Base-by-base conservation (phyloP, 1,140 invertebrate genomes). In the Pantala flavescens region DNA sequence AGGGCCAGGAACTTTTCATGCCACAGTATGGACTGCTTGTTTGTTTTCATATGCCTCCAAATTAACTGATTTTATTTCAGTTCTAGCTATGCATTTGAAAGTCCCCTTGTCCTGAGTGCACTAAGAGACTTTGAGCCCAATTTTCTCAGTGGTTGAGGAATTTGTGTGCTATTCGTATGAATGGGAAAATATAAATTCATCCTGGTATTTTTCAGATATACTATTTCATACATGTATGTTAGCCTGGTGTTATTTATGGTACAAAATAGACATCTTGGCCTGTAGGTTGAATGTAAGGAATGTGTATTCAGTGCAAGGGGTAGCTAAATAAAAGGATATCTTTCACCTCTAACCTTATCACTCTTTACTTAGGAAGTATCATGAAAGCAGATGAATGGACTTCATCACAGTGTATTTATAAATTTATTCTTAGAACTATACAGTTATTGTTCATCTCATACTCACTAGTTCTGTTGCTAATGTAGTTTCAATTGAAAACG, bases 241-340 rank as follows among this genome's bases (percentile, higher is more conserved):
- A 74, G 73, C 43, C 63, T 76, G 70, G 71, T 76, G 43, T 63
- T n/a, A 74, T 71, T 74, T 74, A 74, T 42, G 70, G 73, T 74
- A 71, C 70, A 43, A 75, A 23, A 42, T 75, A 42, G 28, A 71
- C 49, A 43, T 75, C 71, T 23, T 49, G 28, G 23, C 43, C 28
- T 43, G 42, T 75, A 43, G 24, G 42, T n/a, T 73, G 43, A 55
- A 24, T 76, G 75, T 76, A 76, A 70, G 73, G 70, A 74, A n/a
- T 71, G 75, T 73, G 75, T 76, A 74, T 76, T 76, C 75, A 76
- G 75, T 70, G 72, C 75, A 76, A 76, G 75, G 75, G 75, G 75
- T 76, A 76, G 75, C 75, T 70, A 76, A 76, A 76, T 76, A 76
- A 76, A 76, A 73, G 14, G 24, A 63, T 71, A 63, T 73, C 74